Conservation (phyloP, 1,140 invertebrate species). For the Zaprionus kolodkinae region DNA sequence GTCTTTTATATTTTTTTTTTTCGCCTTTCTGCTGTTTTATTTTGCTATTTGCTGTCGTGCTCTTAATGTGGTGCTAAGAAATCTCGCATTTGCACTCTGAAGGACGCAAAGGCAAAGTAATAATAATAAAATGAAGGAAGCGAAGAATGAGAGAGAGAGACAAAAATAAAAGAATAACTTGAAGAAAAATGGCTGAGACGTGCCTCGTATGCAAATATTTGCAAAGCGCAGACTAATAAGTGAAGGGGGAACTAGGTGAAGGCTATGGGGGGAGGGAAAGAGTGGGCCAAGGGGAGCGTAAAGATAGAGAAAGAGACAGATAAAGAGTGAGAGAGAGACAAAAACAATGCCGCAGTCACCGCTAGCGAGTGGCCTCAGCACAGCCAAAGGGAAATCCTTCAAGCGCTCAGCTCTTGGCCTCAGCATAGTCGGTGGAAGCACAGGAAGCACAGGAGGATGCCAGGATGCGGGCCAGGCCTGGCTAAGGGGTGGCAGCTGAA, state of each 20-base stretch:
- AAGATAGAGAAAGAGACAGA: background rate
- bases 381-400: conserved; percentile 43
- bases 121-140: conserved; percentile 65
- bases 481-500: background rate
- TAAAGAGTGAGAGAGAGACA: conserved; percentile 10
- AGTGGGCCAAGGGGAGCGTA: conserved; percentile 4
- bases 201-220: conserved; percentile 82
- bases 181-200: conserved; percentile 76
- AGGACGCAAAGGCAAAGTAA: conserved; percentile 41
- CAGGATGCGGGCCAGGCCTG: conserved; percentile 4
- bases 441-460: conserved; percentile 35
- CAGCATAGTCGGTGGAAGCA: conserved; percentile 16
- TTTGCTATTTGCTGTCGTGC: conserved; percentile 40
- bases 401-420: conserved; percentile 43
- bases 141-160: conserved; percentile 6
- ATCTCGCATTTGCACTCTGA: conserved; percentile 75
- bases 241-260: conserved; percentile 31
- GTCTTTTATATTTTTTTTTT: background rate
- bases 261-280: background rate
- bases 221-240: conserved; percentile 78
- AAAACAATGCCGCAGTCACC: conserved; percentile 39
- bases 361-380: conserved; percentile 8
- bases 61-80: conserved; percentile 70
- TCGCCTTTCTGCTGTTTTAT: conserved; percentile 10
- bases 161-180: conserved; percentile 62